A percentile compares a stretch with the other conserved stretches of the same genome.
Conservation (phyloP, 2,797 vertebrate species). For the Molossus molossus region DNA sequence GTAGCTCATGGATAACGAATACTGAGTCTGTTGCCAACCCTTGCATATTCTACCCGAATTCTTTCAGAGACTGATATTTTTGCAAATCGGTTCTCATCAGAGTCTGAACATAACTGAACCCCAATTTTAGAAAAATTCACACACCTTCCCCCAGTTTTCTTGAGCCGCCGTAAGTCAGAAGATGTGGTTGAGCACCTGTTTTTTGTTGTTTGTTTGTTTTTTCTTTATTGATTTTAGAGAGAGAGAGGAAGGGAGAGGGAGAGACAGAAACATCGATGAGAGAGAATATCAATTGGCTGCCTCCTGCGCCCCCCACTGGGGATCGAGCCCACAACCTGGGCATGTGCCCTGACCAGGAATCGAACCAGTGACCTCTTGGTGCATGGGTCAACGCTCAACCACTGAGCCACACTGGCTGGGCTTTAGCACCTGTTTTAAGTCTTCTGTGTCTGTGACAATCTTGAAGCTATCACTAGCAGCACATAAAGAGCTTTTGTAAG, state of each 20-base stretch:
- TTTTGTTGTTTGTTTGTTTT: background rate
- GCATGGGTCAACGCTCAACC: no score
- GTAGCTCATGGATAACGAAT: background rate
- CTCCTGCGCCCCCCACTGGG: no score
- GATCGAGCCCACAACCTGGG: no score
- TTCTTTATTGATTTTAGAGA: no score
- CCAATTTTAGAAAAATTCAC: background rate
- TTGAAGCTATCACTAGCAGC: background rate
- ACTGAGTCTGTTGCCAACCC: background rate
- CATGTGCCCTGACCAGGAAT: no score
- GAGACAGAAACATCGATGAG: no score
- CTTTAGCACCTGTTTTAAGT: background rate
- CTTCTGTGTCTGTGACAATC: no score
- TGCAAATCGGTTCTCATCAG: background rate
- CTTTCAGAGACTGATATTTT: background rate
- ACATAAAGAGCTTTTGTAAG: background rate
- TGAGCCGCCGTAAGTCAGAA: background rate
- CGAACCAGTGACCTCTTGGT: no score
- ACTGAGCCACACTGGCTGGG: no score
- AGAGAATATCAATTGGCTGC: no score
- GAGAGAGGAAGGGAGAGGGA: no score
- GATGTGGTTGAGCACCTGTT: background rate
- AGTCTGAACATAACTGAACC: background rate
- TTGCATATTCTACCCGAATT: background rate
- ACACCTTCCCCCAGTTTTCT: background rate